phyloP scores from a whole-genome alignment of 2,888 invertebrate species.

The Leptinotarsa tumamoca region DNA sequence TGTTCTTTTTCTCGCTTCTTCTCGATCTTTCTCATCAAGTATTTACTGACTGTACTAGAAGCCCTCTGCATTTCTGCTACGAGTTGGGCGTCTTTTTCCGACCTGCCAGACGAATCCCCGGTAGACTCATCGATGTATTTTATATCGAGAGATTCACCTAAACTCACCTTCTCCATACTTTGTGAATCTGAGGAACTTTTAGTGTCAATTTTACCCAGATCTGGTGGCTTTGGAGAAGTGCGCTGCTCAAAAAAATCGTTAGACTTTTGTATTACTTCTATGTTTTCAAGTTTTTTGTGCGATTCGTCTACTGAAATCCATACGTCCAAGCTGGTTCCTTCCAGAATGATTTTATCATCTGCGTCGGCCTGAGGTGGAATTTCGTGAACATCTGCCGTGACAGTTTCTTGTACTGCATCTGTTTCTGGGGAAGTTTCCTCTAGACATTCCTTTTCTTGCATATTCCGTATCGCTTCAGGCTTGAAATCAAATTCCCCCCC shows the following conservation, averaged over 20 bases:
- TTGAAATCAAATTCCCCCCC: conserved; percentile 62
- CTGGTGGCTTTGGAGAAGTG: conserved; percentile 62
- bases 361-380: conserved; percentile 49
- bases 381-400: conserved; percentile 54
- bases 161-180: conserved; percentile 62
- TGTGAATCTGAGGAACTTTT: conserved; percentile 65
- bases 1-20: conserved; percentile 61
- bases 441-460: conserved; percentile 49
- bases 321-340: conserved; percentile 66
- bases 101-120: conserved; percentile 64
- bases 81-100: conserved; percentile 63
- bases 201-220: conserved; percentile 61
- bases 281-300: conserved; percentile 60
- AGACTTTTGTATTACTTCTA: conserved; percentile 62
- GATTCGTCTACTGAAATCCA: conserved; percentile 65
- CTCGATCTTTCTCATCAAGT: conserved; percentile 61
- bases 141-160: conserved; percentile 65
- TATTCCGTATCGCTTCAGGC: conserved; percentile 54
- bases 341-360: conserved; percentile 61
- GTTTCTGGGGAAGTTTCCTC: conserved; percentile 61
- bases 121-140: conserved; percentile 66
- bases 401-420: conserved; percentile 53
- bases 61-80: conserved; percentile 63
- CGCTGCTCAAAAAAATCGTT: conserved; percentile 66
- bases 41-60: conserved; percentile 61